Evolutionary conservation across 64 coral and sea anemone genomes (phyloP).

Genomic region (Trachythela sp.): DNA sequence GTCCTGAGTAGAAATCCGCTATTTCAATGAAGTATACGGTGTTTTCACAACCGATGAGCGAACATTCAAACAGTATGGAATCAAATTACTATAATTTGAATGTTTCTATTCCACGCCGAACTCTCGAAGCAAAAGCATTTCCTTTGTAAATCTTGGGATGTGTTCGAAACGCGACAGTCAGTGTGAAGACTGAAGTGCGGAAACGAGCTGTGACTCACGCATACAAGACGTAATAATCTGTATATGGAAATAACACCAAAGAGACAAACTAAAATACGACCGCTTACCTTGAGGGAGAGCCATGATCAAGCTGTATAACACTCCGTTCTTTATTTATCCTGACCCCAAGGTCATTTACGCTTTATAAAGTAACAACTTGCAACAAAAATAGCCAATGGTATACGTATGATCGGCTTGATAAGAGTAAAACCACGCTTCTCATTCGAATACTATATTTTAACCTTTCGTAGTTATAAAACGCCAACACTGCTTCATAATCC

Average conservation of each 20-base stretch:
- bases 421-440: not conserved
- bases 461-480: not conserved
- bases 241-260: not conserved
- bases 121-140: not conserved
- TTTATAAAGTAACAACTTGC: not conserved
- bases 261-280: not conserved
- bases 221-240: conserved; percentile 3
- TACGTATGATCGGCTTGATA: not conserved
- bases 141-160: not conserved
- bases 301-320: not conserved
- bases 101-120: not conserved
- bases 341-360: not conserved
- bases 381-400: not conserved
- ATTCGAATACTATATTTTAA: not conserved
- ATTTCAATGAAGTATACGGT: not conserved
- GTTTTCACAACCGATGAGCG: not conserved
- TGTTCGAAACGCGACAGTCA: not conserved
- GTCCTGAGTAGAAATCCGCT: not conserved
- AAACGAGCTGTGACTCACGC: not conserved
- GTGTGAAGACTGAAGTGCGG: not conserved
- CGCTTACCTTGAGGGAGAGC: not conserved
- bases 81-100: not conserved
- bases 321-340: not conserved
- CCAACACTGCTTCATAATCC: not conserved
- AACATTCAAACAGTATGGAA: not conserved